Evolutionary conservation across 2,797 vertebrate genomes (phyloP).

Genomic region (Sandelia bainsii): DNA sequence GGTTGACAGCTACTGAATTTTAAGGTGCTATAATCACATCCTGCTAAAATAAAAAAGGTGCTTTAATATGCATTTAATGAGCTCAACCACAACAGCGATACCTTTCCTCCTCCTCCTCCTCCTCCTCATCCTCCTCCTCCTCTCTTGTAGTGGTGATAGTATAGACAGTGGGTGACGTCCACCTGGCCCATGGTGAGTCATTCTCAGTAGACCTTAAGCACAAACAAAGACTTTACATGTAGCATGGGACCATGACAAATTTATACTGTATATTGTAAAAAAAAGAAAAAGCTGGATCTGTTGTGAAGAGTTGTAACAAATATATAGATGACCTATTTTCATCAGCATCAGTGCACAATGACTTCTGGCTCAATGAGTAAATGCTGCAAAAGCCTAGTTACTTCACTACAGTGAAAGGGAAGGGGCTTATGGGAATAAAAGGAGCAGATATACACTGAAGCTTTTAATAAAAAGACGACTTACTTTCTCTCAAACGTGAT

Average conservation of each 20-base stretch:
- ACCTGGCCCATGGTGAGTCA: constrained; percentile 79
- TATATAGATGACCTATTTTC: constrained; percentile 76
- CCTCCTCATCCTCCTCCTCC: constrained; percentile 25
- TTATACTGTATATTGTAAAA: constrained; percentile 1
- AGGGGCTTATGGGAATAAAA: constrained; percentile 66
- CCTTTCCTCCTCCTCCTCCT: constrained; percentile 53
- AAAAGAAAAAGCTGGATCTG: constrained; percentile 21
- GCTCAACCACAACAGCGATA: constrained; percentile 43
- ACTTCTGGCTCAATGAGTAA: constrained; percentile 71
- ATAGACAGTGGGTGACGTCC: constrained; percentile 77
- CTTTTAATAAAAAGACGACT: constrained; percentile 73
- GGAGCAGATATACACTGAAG: constrained; percentile 36
- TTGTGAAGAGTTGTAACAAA: constrained; percentile 50
- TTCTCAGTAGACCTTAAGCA: constrained; percentile 71
- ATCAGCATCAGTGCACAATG: constrained; percentile 73
- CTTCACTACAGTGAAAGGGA: constrained; percentile 53
- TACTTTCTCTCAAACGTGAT: constrained; percentile 82
- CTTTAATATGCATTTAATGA: constrained; percentile 57
- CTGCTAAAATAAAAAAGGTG: constrained; percentile 39
- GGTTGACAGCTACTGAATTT: constrained; percentile 53
- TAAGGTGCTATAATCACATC: constrained; percentile 48
- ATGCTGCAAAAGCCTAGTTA: constrained; percentile 58
- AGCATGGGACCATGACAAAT: constrained; percentile 14
- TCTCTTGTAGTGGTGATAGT: background rate
- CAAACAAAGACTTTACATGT: constrained; percentile 40